Evolutionary conservation across 2,888 invertebrate genomes (phyloP).

Genomic region (Plagodis pulveraria): DNA sequence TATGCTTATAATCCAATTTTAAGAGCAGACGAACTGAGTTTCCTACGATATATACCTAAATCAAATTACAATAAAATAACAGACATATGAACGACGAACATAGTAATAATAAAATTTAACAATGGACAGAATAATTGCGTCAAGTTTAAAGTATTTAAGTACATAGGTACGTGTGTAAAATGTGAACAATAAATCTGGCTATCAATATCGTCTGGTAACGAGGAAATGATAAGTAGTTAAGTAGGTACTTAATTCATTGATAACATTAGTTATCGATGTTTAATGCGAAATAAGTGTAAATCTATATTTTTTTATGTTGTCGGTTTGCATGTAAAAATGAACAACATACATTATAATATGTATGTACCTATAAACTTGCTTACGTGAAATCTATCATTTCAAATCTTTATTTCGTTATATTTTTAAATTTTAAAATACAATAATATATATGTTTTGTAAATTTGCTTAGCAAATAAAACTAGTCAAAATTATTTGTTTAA

Average conservation of each 20-base stretch:
- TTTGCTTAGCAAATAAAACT: constrained; percentile 24
- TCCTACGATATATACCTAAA: no score
- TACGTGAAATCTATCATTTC: no score
- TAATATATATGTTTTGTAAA: constrained; percentile 5
- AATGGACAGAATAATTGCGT: not conserved
- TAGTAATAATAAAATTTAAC: no score
- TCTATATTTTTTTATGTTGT: no score
- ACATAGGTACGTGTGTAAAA: not conserved
- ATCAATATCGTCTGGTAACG: constrained; percentile 27
- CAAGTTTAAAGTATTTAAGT: constrained; percentile 8
- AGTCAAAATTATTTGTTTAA: constrained; percentile 19
- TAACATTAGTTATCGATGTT: constrained; percentile 7
- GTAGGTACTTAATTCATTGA: constrained; percentile 5
- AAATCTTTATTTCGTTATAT: no score
- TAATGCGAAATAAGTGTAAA: not conserved
- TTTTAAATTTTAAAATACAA: not conserved
- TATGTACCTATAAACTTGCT: no score
- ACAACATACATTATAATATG: no score
- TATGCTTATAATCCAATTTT: no score
- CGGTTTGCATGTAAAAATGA: no score
- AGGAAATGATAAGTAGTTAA: constrained; percentile 31
- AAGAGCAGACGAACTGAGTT: no score
- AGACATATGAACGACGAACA: no score
- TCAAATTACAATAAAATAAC: no score
- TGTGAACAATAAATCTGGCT: constrained; percentile 29